phyloP scores from a whole-genome alignment of 2,797 vertebrate genomes.

The Falco rusticolus region DNA sequence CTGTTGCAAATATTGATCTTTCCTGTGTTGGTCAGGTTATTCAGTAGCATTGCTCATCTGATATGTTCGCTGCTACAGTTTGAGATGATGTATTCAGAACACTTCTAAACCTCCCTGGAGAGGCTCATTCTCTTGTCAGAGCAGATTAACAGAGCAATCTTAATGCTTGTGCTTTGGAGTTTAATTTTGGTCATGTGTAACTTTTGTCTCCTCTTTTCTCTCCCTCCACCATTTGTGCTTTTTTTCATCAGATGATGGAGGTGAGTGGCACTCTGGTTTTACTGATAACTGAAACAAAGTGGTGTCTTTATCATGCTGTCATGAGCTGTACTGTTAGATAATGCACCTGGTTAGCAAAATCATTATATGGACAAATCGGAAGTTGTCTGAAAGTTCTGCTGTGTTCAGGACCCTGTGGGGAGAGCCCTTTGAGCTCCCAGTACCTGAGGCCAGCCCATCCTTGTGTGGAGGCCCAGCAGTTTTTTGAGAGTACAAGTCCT shows the following conservation, averaged over 20 bases:
- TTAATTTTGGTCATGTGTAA: background rate
- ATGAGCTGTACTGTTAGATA: background rate
- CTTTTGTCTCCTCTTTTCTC: background rate
- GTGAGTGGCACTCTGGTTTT: constrained; percentile 46
- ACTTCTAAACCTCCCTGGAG: background rate
- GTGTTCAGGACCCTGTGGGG: background rate
- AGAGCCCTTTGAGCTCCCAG: background rate
- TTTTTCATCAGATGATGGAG: background rate
- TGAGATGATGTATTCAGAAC: background rate
- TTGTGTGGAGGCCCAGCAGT: background rate
- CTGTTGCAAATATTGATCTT: background rate
- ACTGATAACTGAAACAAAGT: background rate
- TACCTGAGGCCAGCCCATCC: background rate
- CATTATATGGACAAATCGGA: background rate
- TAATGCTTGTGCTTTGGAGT: background rate
- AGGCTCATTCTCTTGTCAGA: background rate
- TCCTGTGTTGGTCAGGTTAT: background rate
- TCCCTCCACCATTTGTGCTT: background rate
- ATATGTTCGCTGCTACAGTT: background rate
- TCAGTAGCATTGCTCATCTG: background rate
- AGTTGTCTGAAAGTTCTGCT: background rate
- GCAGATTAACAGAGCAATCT: background rate
- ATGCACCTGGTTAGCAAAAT: background rate
- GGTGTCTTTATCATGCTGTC: background rate
- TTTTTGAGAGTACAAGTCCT: background rate